These are phyloP conservation scores for Melipona bicolor DNA, from an alignment of 2,888 invertebrate species.

Conservation along the genomic window DNA sequence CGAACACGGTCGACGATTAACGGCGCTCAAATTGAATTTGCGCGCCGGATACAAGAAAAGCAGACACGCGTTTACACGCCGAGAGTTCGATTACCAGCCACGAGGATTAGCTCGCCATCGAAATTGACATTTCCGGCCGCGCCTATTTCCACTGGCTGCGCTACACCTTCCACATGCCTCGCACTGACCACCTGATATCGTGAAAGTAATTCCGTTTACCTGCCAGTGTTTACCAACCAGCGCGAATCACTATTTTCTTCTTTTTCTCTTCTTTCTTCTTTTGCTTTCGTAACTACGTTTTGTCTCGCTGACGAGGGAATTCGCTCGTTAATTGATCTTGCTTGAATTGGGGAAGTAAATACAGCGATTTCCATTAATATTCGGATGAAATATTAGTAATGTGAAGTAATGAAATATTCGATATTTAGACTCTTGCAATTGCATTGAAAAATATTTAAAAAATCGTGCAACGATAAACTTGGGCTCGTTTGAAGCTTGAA, in stretches of 20 bases:
- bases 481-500: too few relatives aligned
- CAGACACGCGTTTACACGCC: constrained; percentile 24
- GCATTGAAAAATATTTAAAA: too few relatives aligned
- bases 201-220: constrained; percentile 73
- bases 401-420: too few relatives aligned
- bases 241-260: constrained; percentile 41
- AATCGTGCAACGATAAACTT: too few relatives aligned
- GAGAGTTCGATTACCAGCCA: constrained; percentile 51
- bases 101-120: constrained; percentile 74
- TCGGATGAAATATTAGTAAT: too few relatives aligned
- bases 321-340: constrained; percentile 21
- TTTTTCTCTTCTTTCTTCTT: constrained; percentile 9
- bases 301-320: not conserved
- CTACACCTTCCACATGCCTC: constrained; percentile 50
- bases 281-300: not conserved
- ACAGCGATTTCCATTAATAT: too few relatives aligned
- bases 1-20: constrained; percentile 56
- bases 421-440: not conserved
- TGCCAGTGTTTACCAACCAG: constrained; percentile 40
- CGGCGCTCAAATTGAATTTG: constrained; percentile 71
- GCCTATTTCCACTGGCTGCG: constrained; percentile 70
- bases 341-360: not conserved
- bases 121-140: constrained; percentile 81
- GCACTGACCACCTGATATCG: constrained; percentile 58
- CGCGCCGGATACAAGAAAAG: not conserved